Conservation (phyloP, 2,113 vertebrate genomes). For the Aythya baeri region DNA sequence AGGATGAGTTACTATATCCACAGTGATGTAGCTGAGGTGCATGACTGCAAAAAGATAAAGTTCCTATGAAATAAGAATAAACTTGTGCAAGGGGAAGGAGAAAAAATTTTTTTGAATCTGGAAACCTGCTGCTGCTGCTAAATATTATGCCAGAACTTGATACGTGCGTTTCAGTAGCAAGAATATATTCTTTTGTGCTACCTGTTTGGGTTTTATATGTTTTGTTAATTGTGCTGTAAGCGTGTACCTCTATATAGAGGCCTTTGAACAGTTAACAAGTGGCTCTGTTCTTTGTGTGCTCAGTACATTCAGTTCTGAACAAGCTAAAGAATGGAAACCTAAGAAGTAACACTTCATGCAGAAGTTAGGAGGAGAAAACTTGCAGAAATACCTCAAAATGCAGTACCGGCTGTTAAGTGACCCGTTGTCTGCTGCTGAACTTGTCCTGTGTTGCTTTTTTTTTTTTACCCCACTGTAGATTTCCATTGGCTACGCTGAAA, state of each 20-base stretch:
- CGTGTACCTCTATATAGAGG: background rate
- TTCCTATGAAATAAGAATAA: background rate
- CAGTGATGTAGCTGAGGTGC: background rate
- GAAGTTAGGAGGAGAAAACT: background rate
- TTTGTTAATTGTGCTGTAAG: background rate
- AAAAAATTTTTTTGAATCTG: background rate
- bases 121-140: background rate
- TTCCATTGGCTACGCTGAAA: background rate
- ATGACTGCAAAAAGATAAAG: background rate
- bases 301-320: background rate
- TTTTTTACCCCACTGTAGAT: background rate
- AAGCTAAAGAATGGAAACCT: background rate
- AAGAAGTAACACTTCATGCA: background rate
- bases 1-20: accelerated
- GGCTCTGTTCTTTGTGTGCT: background rate
- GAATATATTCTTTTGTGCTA: background rate
- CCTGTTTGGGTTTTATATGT: background rate
- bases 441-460: background rate
- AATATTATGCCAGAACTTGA: background rate
- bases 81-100: background rate
- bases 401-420: background rate
- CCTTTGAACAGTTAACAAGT: background rate
- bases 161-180: background rate
- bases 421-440: background rate
- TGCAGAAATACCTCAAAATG: accelerated